These are phyloP conservation scores for Silurus lanzhouensis DNA, from an alignment of 2,797 vertebrate species.

Conservation along the genomic window DNA sequence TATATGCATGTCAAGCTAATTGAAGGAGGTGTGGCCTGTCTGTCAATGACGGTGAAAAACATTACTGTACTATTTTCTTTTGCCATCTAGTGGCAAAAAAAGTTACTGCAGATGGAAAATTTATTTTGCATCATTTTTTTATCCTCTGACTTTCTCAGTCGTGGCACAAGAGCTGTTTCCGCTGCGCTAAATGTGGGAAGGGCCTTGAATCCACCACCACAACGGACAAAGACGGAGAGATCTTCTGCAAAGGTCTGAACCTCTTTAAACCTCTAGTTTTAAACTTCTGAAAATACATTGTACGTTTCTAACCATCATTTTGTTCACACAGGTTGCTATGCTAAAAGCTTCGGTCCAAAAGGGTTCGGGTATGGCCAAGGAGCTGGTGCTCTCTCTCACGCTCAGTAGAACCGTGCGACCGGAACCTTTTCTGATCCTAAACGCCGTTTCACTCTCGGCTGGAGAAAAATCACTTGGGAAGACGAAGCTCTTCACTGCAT, in stretches of 20 bases:
- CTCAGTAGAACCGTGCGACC: conserved; percentile 70
- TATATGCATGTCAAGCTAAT: too few species aligned
- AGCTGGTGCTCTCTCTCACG: conserved; percentile 90
- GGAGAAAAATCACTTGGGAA: not conserved
- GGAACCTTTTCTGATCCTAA: not conserved
- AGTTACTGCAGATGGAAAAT: not conserved
- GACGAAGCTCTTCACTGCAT: not conserved
- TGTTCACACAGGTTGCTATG: conserved; percentile 84
- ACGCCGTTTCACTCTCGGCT: not conserved
- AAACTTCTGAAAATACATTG: not conserved
- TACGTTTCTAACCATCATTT: not conserved
- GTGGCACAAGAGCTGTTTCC: conserved; percentile 95
- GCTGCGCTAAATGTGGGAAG: conserved; percentile 88
- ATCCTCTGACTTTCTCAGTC: conserved; percentile 69
- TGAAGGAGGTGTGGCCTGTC: too few species aligned
- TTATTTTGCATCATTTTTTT: not conserved
- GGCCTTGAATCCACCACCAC: conserved; percentile 93
- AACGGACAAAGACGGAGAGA: conserved; percentile 56
- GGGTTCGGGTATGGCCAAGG: conserved; percentile 95
- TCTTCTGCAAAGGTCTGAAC: conserved; percentile 65
- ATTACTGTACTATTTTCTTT: too few species aligned
- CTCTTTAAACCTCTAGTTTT: not conserved
- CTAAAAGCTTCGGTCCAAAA: conserved; percentile 97
- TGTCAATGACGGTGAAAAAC: too few species aligned
- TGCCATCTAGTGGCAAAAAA: not conserved